Base-by-base conservation (phyloP, 2,113 vertebrate species). In the Emydocephalus ijimae region DNA sequence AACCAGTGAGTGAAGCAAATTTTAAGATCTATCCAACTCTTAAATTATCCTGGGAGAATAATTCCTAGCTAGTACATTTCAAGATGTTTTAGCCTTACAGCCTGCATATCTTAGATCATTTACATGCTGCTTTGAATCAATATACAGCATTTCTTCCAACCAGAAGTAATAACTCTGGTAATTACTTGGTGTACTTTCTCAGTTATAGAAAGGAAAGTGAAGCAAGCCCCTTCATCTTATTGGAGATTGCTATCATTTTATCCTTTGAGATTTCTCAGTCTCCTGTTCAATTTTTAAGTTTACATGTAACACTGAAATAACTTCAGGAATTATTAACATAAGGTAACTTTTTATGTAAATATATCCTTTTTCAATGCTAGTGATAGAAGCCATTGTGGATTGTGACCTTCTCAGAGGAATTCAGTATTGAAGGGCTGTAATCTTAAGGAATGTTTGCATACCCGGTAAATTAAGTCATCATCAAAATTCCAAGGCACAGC, bases 391-490 rank as follows among this genome's bases (percentile, higher is more conserved):
- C 91, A 92, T 92, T 86, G 5, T 92, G 92, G 94, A 50, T 50
- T 64, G 5, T 54, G 43, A 64, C 5, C 21, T 91, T 7, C 48
- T 64, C 48, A 59, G 52, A 45, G 43, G n/a, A 34, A 54, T n/a
- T 64, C 52, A 2, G n/a, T 88, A 95, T 39, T 43, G 94, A 90
- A 90, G 90, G 69, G 34, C n/a, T 89, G 34, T 54, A 59, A 91
- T 90, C 34, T 90, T 89, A 91, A 61, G 90, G 89, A 90, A 94
- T 1, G 81, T 95, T 96, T 96, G 95, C 93, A 94, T 93, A 26
- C 15, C 56, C 6, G 0, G 23, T 43, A 92, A 55, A 74, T 50
- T 85, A 56, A 85, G 43, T 20, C 26, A 85, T 85, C 39, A 89
- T 29, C 91, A 91, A 96, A 94, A 96, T 95, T 87, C 93, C 90